These are phyloP conservation scores for Drosophila saltans DNA, from an alignment of 1,140 invertebrate genomes.

Conservation along the genomic window DNA sequence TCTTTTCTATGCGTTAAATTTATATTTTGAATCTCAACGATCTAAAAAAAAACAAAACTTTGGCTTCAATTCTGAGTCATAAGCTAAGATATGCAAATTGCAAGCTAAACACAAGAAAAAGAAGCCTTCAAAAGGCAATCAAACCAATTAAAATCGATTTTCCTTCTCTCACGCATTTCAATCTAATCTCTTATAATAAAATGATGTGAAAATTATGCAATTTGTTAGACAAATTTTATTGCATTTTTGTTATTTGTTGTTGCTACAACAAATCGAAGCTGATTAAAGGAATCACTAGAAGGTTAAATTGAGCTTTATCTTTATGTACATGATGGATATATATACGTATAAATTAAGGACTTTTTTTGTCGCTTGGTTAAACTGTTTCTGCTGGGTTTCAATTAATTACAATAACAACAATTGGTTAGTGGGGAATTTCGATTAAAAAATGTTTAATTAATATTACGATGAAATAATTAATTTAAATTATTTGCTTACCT, in stretches of 20 bases:
- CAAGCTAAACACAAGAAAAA: too few species aligned
- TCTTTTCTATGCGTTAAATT: too few species aligned
- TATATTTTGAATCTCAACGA: too few species aligned
- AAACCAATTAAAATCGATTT: background rate
- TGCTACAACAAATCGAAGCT: background rate
- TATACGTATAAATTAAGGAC: constrained; percentile 45
- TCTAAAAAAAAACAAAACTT: too few species aligned
- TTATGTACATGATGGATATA: too few species aligned
- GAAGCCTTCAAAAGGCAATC: too few species aligned
- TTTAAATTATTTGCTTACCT: constrained; percentile 71
- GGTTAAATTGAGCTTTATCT: constrained; percentile 4
- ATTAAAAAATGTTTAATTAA: constrained; percentile 75
- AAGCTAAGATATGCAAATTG: too few species aligned
- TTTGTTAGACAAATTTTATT: background rate
- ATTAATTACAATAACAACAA: constrained; percentile 55
- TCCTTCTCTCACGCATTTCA: background rate
- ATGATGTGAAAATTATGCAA: constrained; percentile 2
- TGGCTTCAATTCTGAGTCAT: too few species aligned
- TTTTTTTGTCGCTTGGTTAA: constrained; percentile 55
- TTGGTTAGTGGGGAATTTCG: constrained; percentile 58
- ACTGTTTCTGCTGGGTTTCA: constrained; percentile 40
- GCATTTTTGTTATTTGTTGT: background rate
- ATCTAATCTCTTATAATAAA: background rate
- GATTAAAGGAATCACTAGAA: constrained; percentile 43
- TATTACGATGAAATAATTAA: constrained; percentile 63